phyloP scores from a whole-genome alignment of 1,140 invertebrate species.

The Drosophila chauvacae region DNA sequence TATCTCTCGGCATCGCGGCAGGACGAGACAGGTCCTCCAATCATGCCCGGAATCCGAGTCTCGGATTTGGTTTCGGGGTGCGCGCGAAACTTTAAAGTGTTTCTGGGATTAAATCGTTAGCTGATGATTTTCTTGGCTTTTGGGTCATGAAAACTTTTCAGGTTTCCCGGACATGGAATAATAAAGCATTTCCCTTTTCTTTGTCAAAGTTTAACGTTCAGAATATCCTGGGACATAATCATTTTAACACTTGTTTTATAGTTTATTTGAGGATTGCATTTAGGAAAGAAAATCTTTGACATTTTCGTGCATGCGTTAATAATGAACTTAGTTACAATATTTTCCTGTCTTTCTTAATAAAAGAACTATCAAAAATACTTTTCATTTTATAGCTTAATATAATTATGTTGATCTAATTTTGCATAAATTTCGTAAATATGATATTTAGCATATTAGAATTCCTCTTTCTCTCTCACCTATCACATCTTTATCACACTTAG shows the following conservation, averaged over 20 bases:
- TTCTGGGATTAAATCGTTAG: constrained; percentile 26
- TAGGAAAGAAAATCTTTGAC: neutral
- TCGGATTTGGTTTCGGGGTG: constrained; percentile 9
- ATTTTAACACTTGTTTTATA: neutral
- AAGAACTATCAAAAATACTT: neutral
- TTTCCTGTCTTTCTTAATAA: neutral
- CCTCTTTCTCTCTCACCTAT: neutral
- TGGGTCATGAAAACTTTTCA: constrained; percentile 15
- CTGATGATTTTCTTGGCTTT: neutral
- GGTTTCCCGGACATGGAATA: constrained; percentile 10
- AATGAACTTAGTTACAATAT: neutral
- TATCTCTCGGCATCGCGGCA: too few species aligned
- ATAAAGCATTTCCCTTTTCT: constrained; percentile 4
- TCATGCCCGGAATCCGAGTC: too few species aligned
- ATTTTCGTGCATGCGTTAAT: neutral
- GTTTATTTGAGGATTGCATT: neutral
- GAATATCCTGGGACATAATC: neutral
- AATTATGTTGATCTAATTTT: neutral
- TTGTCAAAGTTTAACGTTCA: constrained; percentile 2
- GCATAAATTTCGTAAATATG: too few species aligned
- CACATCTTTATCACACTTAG: neutral
- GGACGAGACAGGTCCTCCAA: too few species aligned
- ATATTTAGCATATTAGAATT: neutral
- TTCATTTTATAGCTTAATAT: neutral
- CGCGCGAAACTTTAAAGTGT: constrained; percentile 27